Percentiles rank a stretch among this genome's conserved stretches.
Evolutionary conservation across 2,888 invertebrate genomes (phyloP).

Genomic region (Habroteleia sp.): DNA sequence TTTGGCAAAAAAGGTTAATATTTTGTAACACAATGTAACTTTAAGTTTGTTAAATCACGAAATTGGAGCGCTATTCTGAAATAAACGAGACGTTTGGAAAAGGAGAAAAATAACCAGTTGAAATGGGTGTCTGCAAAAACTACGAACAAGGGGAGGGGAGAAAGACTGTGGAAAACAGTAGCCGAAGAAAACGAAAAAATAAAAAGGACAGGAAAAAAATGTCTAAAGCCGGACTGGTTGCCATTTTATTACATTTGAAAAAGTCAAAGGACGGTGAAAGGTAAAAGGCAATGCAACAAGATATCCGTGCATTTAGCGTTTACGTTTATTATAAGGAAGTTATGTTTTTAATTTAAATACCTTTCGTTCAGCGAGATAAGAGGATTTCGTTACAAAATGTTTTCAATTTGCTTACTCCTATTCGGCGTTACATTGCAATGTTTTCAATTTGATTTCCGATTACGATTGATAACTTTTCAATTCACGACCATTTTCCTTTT

Average conservation of each 20-base stretch:
- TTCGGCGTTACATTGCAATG: too few relatives aligned
- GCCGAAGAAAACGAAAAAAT: slow-evolving; percentile 38
- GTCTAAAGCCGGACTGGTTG: slow-evolving; percentile 39
- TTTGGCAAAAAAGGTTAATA: slow-evolving; percentile 24
- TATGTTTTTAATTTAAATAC: slow-evolving; percentile 26
- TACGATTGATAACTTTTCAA: too few relatives aligned
- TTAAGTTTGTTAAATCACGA: slow-evolving; percentile 54
- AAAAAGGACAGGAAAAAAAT: slow-evolving; percentile 13
- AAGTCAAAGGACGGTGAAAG: slow-evolving; percentile 26
- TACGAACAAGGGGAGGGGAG: slow-evolving; percentile 47
- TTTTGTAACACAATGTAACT: slow-evolving; percentile 54
- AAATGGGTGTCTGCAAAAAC: slow-evolving; percentile 62
- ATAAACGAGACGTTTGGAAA: slow-evolving; percentile 65
- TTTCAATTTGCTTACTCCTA: not conserved
- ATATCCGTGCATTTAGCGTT: slow-evolving; percentile 37
- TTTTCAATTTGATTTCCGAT: too few relatives aligned
- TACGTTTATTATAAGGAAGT: slow-evolving; percentile 41
- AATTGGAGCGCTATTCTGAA: slow-evolving; percentile 52
- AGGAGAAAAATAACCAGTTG: slow-evolving; percentile 52
- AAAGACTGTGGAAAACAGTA: slow-evolving; percentile 48
- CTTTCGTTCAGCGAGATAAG: slow-evolving; percentile 1
- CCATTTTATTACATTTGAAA: slow-evolving; percentile 41
- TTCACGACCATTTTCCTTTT: too few relatives aligned
- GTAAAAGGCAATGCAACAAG: slow-evolving; percentile 17
- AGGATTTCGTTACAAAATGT: slow-evolving; percentile 8